Percentiles rank a stretch among this genome's conserved stretches.
Evolutionary conservation across 2,888 invertebrate species (phyloP).

Genomic region (Idaea dimidiata): DNA sequence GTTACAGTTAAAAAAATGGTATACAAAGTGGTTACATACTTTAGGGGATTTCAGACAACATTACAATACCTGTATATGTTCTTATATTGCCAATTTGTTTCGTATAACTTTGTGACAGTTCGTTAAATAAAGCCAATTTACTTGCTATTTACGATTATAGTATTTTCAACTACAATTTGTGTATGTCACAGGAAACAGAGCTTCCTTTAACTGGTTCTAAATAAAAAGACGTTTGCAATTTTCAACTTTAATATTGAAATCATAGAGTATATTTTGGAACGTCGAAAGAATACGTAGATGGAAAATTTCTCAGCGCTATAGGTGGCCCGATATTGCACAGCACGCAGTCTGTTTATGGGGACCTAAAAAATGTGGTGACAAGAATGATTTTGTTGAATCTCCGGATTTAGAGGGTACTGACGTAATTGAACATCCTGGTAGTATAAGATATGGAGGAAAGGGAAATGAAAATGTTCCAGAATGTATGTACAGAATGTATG

Average conservation of each 20-base stretch:
- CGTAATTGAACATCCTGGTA: slow-evolving; percentile 25
- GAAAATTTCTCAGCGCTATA: slow-evolving; percentile 38
- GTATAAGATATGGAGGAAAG: slow-evolving; percentile 20
- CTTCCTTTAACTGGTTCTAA: background rate
- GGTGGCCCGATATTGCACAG: slow-evolving; percentile 47
- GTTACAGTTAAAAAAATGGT: background rate
- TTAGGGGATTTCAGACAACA: background rate
- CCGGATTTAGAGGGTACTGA: slow-evolving; percentile 21
- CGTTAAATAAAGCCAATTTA: slow-evolving; percentile 54
- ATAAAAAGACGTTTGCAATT: background rate
- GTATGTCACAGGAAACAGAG: slow-evolving; percentile 42
- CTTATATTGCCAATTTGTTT: slow-evolving; percentile 26
- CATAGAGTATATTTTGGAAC: slow-evolving; percentile 28
- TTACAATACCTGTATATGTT: slow-evolving; percentile 16
- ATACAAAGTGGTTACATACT: background rate
- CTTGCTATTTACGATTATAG: slow-evolving; percentile 48
- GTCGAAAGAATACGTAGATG: slow-evolving; percentile 18
- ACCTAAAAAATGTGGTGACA: slow-evolving; percentile 43
- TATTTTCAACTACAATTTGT: slow-evolving; percentile 52
- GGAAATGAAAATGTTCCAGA: slow-evolving; percentile 21
- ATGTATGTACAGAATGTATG: background rate
- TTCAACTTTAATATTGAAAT: background rate
- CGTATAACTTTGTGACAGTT: slow-evolving; percentile 33
- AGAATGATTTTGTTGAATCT: slow-evolving; percentile 34
- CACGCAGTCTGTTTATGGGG: slow-evolving; percentile 48